Percentiles rank a stretch among this genome's conserved stretches.
Conservation (phyloP, 2,888 invertebrate genomes). For the Petrophora chlorosata region DNA sequence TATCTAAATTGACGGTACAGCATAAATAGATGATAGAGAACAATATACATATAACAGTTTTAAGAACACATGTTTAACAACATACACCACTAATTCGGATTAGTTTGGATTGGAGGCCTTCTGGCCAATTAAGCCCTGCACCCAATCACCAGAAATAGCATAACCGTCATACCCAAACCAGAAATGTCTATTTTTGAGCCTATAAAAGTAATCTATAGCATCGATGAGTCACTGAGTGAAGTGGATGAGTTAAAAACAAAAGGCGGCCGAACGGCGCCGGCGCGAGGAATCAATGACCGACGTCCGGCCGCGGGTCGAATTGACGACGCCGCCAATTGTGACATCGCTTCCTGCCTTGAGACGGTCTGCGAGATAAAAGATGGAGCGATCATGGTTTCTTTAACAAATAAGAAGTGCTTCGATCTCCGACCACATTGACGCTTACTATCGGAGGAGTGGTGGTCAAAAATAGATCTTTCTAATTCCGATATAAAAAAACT, state of each 20-base stretch:
- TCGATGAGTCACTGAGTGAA: constrained; percentile 25
- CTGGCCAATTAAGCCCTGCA: constrained; percentile 7
- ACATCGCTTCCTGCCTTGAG: constrained; percentile 71
- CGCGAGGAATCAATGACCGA: constrained; percentile 76
- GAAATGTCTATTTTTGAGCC: constrained; percentile 20
- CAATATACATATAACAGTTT: no score
- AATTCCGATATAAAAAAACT: no score
- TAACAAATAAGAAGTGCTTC: no score
- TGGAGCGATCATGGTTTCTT: constrained; percentile 23
- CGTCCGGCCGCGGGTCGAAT: constrained; percentile 77
- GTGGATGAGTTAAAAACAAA: constrained; percentile 51
- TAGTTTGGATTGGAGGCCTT: no score
- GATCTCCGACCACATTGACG: no score
- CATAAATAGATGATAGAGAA: no score
- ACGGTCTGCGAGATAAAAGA: constrained; percentile 42
- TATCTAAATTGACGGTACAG: no score
- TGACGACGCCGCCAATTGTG: constrained; percentile 79
- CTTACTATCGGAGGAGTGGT: no score
- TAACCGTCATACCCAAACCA: constrained; percentile 22
- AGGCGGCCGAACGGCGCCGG: constrained; percentile 68
- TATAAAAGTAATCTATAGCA: constrained; percentile 18
- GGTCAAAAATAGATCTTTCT: no score
- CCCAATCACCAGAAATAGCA: constrained; percentile 29
- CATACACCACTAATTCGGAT: no score
- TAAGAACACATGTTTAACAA: no score